phyloP scores from a whole-genome alignment of 2,797 vertebrate genomes.

The Danio tinwini region DNA sequence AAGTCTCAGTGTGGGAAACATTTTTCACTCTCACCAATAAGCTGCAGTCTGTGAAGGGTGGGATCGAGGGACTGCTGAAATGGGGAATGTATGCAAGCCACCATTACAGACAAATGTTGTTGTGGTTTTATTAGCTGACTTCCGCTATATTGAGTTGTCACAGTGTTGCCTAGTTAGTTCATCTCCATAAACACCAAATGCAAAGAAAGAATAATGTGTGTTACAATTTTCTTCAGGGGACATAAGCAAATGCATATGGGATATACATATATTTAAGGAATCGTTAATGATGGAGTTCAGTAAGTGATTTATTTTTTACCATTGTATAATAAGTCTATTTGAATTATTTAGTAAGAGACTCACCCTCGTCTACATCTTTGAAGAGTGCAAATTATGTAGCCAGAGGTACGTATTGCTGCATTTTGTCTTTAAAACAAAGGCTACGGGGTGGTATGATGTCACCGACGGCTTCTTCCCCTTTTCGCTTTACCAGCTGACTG shows the following conservation, averaged over 20 bases:
- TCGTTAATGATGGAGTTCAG: background rate
- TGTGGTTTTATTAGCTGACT: constrained; percentile 23
- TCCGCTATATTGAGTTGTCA: constrained; percentile 25
- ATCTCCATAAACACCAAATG: constrained; percentile 9
- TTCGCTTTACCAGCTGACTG: too few species aligned
- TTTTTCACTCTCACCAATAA: constrained; percentile 42
- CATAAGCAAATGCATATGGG: background rate
- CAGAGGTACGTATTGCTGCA: too few species aligned
- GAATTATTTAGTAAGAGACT: too few species aligned
- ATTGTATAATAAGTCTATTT: too few species aligned
- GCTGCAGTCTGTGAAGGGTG: constrained; percentile 29
- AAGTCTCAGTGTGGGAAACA: constrained; percentile 8
- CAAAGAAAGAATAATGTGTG: background rate
- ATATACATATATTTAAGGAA: background rate
- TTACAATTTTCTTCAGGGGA: background rate
- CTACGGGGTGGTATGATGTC: too few species aligned
- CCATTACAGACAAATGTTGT: constrained; percentile 32
- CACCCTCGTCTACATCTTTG: too few species aligned
- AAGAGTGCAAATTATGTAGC: too few species aligned
- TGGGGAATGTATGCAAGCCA: constrained; percentile 17
- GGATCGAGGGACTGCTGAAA: constrained; percentile 28
- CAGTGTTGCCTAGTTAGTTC: background rate
- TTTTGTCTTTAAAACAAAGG: too few species aligned
- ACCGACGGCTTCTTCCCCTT: too few species aligned
- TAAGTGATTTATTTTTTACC: too few species aligned